Evolutionary conservation across 2,797 vertebrate species (phyloP), one percentile per base, ranked within the genome.

Genomic region (Decapterus maruadsi): DNA sequence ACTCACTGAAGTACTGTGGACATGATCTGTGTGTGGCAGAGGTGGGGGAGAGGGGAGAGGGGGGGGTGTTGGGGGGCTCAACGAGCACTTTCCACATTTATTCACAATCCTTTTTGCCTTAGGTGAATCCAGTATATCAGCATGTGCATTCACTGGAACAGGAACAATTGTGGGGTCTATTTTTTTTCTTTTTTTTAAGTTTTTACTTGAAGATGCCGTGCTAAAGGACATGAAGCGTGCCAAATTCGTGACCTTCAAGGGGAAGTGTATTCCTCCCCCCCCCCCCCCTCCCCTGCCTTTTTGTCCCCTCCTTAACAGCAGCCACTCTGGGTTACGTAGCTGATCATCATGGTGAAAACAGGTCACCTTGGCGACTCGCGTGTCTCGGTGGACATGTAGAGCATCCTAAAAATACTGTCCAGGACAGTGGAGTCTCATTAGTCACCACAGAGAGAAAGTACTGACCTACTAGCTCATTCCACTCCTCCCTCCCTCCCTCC

Each of bases 341-440:
- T 78, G 86, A 94, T 93, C 86, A 84, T 75, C 26, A 26, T 26
- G 42, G 83, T 64, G 76, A 93, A 94, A 94, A 88, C 90, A 16
- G 95, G 94, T 95, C 94, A 95, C 93, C 92, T 94, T 94, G 91
- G 87, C 78, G 29, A 85, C 84, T 80, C 70, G 36, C 31, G 20
- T 75, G 77, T 90, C 92, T 89, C 90, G 11, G 84, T 57, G 88
- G 93, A 94, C 88, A 83, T 71, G 73, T 81, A 73, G 79, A 89
- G 84, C 88, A 75, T 88, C 91, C 95, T 95, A 95, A 95, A 95
- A 94, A 95, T 94, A 94, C 89, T 76, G 86, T 75, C 81, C 90
- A 77, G 92, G 87, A 90, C 84, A 73, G 80, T 69, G 58, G 78
- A 87, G 86, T 78, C 86, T 93, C 90, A 94, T 94, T 91, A 90